These are phyloP conservation scores for Pseudopleuronectes americanus DNA, from an alignment of 2,797 vertebrate genomes.

Conservation along the genomic window DNA sequence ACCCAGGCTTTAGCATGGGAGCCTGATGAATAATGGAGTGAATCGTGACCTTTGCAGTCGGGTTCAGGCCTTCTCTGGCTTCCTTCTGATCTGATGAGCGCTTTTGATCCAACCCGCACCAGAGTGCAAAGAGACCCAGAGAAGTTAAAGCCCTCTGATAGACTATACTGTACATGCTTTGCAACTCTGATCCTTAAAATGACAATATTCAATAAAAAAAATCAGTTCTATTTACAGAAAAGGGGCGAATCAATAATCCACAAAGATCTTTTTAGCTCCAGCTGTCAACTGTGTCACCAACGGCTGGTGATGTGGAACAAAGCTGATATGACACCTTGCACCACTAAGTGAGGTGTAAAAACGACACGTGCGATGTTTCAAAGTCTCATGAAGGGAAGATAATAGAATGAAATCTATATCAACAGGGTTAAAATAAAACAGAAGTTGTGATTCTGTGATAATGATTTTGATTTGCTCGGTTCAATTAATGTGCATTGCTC, in stretches of 20 bases:
- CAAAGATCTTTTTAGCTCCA: not conserved
- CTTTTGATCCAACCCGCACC: constrained; percentile 74
- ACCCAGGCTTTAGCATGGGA: constrained; percentile 51
- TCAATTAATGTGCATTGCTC: constrained; percentile 13
- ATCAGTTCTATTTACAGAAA: no score
- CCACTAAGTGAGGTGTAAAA: constrained; percentile 48
- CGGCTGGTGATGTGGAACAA: not conserved
- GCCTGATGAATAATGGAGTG: constrained; percentile 81
- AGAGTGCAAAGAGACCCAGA: constrained; percentile 41
- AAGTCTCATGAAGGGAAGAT: not conserved
- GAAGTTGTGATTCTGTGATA: constrained; percentile 9
- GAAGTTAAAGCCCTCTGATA: constrained; percentile 44
- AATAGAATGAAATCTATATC: constrained; percentile 13
- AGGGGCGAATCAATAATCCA: no score
- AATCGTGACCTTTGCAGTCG: constrained; percentile 78
- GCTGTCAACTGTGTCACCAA: not conserved
- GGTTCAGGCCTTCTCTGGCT: constrained; percentile 67
- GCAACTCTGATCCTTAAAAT: constrained; percentile 56
- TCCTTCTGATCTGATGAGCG: constrained; percentile 67
- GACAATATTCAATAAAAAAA: constrained; percentile 44
- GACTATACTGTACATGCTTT: constrained; percentile 42
- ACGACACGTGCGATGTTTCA: constrained; percentile 32
- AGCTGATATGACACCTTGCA: constrained; percentile 46
- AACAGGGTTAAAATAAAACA: constrained; percentile 5
- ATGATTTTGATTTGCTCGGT: constrained; percentile 10